A percentile compares a stretch with the other conserved stretches of the same genome.
Evolutionary conservation across 2,113 vertebrate genomes (phyloP).

Genomic region (Aplodontia rufa): DNA sequence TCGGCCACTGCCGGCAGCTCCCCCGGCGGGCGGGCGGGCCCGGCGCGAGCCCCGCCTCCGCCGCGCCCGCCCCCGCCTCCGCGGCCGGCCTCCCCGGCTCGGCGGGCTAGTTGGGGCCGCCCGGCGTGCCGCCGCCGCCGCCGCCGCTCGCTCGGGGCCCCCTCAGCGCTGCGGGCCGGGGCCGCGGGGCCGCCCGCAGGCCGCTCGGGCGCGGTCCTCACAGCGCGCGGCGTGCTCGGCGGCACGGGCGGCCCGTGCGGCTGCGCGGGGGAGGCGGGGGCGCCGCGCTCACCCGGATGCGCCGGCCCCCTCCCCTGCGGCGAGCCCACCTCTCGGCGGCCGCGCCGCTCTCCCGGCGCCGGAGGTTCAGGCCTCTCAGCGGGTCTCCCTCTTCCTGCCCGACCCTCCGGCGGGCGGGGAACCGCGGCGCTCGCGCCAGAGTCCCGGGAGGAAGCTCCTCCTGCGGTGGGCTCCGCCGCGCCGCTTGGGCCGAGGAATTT

Average conservation of each 20-base stretch:
- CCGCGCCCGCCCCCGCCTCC: conserved; percentile 42
- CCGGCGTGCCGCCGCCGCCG: not conserved
- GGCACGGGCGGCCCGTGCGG: conserved; percentile 45
- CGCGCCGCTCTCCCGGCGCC: not conserved
- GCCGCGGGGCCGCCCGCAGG: conserved; percentile 54
- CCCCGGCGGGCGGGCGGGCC: conserved; percentile 64
- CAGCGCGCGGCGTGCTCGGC: not conserved
- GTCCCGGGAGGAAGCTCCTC: not conserved
- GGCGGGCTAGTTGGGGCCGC: conserved; percentile 14
- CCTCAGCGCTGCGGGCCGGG: not conserved
- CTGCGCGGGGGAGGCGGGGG: conserved; percentile 69
- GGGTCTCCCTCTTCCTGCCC: accelerated
- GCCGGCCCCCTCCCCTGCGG: not conserved
- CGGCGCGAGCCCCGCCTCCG: conserved; percentile 51
- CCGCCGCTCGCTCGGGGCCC: not conserved
- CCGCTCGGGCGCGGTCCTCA: conserved; percentile 18
- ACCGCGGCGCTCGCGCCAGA: not conserved
- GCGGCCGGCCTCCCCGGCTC: conserved; percentile 30
- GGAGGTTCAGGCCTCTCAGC: not conserved
- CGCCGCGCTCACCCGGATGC: conserved; percentile 68
- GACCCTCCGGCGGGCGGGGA: not conserved
- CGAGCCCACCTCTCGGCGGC: conserved; percentile 24
- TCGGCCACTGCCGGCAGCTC: conserved; percentile 62
- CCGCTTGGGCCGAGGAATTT: not conserved
- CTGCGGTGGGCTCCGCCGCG: not conserved